Evolutionary conservation across 2,113 vertebrate genomes (phyloP), one percentile per base, ranked within the genome.

Genomic region (Sus scrofa): DNA sequence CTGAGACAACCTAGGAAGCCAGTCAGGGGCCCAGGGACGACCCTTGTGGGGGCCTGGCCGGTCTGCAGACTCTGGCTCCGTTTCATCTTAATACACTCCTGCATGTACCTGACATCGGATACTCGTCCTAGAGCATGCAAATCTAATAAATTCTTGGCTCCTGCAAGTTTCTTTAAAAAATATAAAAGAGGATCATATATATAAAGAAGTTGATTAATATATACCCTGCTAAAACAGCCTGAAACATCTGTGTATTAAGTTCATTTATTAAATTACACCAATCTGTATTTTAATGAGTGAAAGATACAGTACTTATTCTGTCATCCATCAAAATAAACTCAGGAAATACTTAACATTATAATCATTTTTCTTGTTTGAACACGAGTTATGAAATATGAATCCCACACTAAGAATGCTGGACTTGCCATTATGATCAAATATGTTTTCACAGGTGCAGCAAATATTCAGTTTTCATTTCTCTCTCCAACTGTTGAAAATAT

Each of bases 391-490:
- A 99, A 99, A 99, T 98, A 98, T 98, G 98, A 99, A 99, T 98
- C 99, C 98, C 88, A 71, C 98, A 98, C 98, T 97, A 99, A 99
- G 99, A 99, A 99, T 98, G 98, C 98, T 98, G 97, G 98, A 98
- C 98, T 99, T 98, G 98, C 99, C 99, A 98, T 99, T 98, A 98
- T 99, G 99, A 99, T 98, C 98, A 98, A 99, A 99, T 98, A 98
- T 99, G 99, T 99, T 99, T 99, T 99, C 98, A 99, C 99, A 99
- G 99, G 99, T 99, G 99, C 98, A 98, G 98, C 98, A 99, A 99
- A 99, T 99, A 99, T 99, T 99, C 98, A 97, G 98, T 98, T 98
- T 99, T 98, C 98, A 98, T 99, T 98, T 99, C 98, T 98, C 97
- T 99, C 98, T 98, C 98, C 98, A 98, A 99, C 98, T 98, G 98